Evolutionary conservation across 2,113 vertebrate genomes (phyloP), one percentile per base, ranked within the genome.

Genomic region (Seriola dumerili): DNA sequence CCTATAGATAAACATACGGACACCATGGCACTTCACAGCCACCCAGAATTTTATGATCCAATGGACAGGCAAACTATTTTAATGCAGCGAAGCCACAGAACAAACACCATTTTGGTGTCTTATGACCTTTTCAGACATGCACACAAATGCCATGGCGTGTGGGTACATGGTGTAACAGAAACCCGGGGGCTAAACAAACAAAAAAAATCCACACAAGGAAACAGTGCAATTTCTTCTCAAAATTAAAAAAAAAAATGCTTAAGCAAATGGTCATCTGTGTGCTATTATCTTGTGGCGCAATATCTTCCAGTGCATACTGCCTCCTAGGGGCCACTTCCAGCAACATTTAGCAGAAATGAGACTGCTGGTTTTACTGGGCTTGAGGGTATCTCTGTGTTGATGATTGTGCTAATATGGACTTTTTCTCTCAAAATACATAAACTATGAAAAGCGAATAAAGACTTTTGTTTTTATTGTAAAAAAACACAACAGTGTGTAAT

Each of bases 1-100:
- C 72, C 80, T 90, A 85, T 88, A 90, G 76, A 91, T 90, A 88
- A 70, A 92, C 83, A 85, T 78, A 71, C 69, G 86, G 63, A 66
- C 48, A 68, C 38, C 46, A 50, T 54, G 59, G 21, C 65, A 54
- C 36, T 80, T 76, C 58, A 73, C 42, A 68, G 65, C 48, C 64
- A 57, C 38, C 13, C 46, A 25, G 34, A 38, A 38, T 16, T 77
- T 72, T 79, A 63, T 66, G 52, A 81, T 52, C 44, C 34, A 46
- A 72, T 17, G 38, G 4, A 78, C 67, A 70, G 13, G 67, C 59
- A 46, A 11, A 65, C 42, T 65, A 73, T 73, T 83, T 61, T 61
- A 14, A 87, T 79, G 19, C 36, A 72, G 48, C 36, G 64, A 74
- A 80, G 68, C 29, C n/a, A 44, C 29, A 61, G 55, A 44, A 76